phyloP scores from a whole-genome alignment of 2,888 invertebrate genomes.

The Luperina testacea region DNA sequence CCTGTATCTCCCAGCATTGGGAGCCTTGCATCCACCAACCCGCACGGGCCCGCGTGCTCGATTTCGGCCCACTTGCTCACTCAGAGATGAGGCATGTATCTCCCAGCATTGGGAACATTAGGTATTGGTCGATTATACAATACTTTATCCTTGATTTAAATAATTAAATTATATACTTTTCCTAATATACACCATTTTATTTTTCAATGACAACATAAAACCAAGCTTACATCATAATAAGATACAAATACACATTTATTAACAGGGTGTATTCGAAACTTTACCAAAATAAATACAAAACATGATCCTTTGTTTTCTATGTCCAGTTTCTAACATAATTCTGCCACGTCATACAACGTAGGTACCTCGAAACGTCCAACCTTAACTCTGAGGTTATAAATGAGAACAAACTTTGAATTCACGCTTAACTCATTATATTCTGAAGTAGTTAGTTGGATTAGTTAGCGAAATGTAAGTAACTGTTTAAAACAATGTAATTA shows the following conservation, averaged over 20 bases:
- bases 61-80: neutral
- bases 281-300: constrained; percentile 27
- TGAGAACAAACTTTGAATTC: constrained; percentile 50
- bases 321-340: constrained; percentile 25
- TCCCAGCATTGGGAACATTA: no score
- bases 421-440: constrained; percentile 44
- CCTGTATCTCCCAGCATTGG: no score
- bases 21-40: neutral
- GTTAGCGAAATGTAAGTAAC: constrained; percentile 40
- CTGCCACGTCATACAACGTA: constrained; percentile 35
- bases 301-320: constrained; percentile 27
- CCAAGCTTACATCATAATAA: neutral
- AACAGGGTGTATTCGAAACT: constrained; percentile 15
- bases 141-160: no score
- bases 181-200: neutral
- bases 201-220: neutral
- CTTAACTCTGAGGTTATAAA: constrained; percentile 37
- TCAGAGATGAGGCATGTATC: neutral
- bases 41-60: no score
- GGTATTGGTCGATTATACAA: no score
- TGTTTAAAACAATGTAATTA: constrained; percentile 41
- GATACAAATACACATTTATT: neutral
- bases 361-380: constrained; percentile 11
- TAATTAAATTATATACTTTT: no score
- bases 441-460: constrained; percentile 40